A percentile compares a stretch with the other conserved stretches of the same genome.
These are phyloP conservation scores for Subacronicta megacephala DNA, from an alignment of 2,888 invertebrate genomes.

Conservation along the genomic window DNA sequence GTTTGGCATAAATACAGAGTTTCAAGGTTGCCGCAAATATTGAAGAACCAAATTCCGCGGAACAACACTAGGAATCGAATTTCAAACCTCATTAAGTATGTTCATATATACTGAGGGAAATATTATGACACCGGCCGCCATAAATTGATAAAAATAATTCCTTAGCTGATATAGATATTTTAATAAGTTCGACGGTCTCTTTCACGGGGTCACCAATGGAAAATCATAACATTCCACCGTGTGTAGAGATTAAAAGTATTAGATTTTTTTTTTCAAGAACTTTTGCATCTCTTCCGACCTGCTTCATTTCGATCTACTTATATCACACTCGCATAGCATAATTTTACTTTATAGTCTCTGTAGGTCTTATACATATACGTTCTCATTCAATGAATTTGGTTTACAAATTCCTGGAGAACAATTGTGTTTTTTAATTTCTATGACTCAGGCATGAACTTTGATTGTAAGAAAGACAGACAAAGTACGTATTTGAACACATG, in stretches of 20 bases:
- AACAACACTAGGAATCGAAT: constrained; percentile 10
- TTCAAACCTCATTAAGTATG: constrained; percentile 1
- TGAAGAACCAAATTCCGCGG: constrained; percentile 39
- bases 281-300: neutral
- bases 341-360: neutral
- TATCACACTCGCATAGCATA: no score
- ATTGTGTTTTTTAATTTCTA: constrained; percentile 7
- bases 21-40: constrained; percentile 61
- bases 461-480: constrained; percentile 11
- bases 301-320: no score
- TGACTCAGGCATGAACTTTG: constrained; percentile 33
- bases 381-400: constrained; percentile 6
- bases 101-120: no score
- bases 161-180: no score
- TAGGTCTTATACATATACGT: neutral
- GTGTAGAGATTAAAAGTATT: no score
- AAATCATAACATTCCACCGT: no score
- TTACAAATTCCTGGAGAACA: constrained; percentile 24
- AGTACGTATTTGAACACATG: constrained; percentile 12
- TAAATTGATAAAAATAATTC: no score
- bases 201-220: neutral
- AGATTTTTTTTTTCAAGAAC: no score
- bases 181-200: no score
- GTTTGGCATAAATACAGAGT: constrained; percentile 70
- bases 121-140: no score